Evolutionary conservation across 2,797 vertebrate genomes (phyloP).

Genomic region (Artibeus lituratus): DNA sequence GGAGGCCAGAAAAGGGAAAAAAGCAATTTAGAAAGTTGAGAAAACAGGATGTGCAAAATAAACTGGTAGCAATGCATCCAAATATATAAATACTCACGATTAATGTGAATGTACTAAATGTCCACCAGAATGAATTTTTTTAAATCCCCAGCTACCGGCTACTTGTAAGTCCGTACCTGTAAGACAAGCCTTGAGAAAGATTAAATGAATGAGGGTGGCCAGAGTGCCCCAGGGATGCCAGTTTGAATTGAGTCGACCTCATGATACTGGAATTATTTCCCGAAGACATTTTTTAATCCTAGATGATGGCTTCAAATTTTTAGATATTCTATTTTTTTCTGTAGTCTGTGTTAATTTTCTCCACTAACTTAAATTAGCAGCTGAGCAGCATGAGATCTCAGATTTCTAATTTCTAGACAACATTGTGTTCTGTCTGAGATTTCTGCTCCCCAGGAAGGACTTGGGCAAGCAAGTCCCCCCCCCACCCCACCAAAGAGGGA

Average conservation of each 20-base stretch:
- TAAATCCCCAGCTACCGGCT: too few relatives aligned
- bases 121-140: not conserved
- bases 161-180: not conserved
- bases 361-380: not conserved
- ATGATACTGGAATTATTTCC: not conserved
- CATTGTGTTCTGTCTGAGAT: not conserved
- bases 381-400: not conserved
- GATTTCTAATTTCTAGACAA: not conserved
- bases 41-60: not conserved
- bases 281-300: not conserved
- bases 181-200: not conserved
- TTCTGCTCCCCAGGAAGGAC: not conserved
- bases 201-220: not conserved
- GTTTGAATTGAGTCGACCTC: not conserved
- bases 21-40: not conserved
- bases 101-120: not conserved
- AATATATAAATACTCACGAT: not conserved
- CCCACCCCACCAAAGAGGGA: not conserved
- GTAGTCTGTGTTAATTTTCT: not conserved
- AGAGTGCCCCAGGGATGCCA: too few relatives aligned
- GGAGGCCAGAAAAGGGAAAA: not conserved
- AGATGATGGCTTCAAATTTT: not conserved
- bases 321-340: not conserved
- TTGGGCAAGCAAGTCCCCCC: too few relatives aligned
- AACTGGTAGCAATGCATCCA: not conserved